Evolutionary conservation across 2,888 invertebrate species (phyloP).

Genomic region (Hetaerina titia): DNA sequence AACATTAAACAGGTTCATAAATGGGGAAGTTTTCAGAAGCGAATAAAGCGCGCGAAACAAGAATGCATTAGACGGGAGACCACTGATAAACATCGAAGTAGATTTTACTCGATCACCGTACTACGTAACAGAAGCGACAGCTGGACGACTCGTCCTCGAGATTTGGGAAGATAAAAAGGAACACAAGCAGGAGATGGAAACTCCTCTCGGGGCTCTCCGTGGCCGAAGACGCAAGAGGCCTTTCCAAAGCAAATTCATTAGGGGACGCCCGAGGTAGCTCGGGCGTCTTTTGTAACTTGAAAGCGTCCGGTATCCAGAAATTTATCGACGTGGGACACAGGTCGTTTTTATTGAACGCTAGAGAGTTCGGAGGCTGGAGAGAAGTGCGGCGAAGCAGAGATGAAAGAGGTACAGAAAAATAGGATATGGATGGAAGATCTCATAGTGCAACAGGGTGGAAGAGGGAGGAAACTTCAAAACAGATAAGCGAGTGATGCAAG

Average conservation of each 20-base stretch:
- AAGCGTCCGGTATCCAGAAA: background rate
- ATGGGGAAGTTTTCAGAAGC: no score
- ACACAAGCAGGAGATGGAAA: background rate
- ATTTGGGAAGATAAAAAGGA: background rate
- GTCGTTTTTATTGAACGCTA: background rate
- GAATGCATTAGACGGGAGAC: no score
- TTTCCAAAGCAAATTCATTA: slow-evolving; percentile 2
- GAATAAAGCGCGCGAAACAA: no score
- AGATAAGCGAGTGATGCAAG: background rate
- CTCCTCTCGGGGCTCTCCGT: no score
- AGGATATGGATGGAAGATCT: background rate
- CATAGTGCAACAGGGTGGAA: background rate
- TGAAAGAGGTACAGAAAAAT: background rate
- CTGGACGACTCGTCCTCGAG: background rate
- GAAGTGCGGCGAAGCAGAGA: background rate
- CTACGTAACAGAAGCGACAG: background rate
- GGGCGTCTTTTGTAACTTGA: background rate
- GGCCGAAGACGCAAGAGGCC: background rate
- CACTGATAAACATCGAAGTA: no score
- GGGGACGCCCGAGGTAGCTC: background rate
- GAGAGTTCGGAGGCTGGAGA: background rate
- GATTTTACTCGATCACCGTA: background rate
- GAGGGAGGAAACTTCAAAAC: background rate
- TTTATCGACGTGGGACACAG: background rate
- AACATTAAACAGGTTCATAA: no score